phyloP scores from a whole-genome alignment of 64 coral and sea anemone species.

The Dendronephthya gigantea region DNA sequence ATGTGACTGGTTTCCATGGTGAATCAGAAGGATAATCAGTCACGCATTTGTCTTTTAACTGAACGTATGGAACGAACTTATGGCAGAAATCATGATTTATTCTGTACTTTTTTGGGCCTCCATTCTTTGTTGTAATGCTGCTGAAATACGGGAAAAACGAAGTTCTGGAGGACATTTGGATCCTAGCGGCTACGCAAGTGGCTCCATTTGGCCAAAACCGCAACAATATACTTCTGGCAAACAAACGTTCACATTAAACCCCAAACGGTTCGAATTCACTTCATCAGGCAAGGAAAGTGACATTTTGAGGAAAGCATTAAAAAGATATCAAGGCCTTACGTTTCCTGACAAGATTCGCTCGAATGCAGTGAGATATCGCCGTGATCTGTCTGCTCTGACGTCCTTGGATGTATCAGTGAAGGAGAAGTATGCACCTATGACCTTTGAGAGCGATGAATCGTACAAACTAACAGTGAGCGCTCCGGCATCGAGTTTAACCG shows the following conservation, averaged over 20 bases:
- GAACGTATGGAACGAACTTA: not conserved
- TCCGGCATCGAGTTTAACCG: conserved; percentile 31
- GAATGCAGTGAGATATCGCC: not conserved
- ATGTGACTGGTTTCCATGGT: too few relatives aligned
- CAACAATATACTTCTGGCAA: not conserved
- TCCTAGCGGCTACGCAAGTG: not conserved
- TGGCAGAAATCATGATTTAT: not conserved
- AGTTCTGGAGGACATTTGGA: not conserved
- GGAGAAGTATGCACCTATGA: not conserved
- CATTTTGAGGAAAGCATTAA: not conserved
- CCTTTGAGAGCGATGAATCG: not conserved
- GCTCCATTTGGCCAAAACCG: conserved; percentile 9
- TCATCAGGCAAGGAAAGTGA: not conserved
- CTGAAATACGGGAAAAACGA: not conserved
- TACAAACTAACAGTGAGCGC: conserved; percentile 30
- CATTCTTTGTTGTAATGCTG: not conserved
- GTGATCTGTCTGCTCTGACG: not conserved
- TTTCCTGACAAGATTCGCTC: not conserved
- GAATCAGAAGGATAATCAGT: too few relatives aligned
- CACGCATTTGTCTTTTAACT: too few relatives aligned
- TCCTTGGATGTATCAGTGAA: not conserved
- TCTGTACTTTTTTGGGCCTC: not conserved
- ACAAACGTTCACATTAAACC: not conserved
- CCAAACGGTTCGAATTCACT: not conserved
- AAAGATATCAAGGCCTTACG: not conserved